Conservation (phyloP, 2,888 invertebrate species). For the Cheilosia soror region DNA sequence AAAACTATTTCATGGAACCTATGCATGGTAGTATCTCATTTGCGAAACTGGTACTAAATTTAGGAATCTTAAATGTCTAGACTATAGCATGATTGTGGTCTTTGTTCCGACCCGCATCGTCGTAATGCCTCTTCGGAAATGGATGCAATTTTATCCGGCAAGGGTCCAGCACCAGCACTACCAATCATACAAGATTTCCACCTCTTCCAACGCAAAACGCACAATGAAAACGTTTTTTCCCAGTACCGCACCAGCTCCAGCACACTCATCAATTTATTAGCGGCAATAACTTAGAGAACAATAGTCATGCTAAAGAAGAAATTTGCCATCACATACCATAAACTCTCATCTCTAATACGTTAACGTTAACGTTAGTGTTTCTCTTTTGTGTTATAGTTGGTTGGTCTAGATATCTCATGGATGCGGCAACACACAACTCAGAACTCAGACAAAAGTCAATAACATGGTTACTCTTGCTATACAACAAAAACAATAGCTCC, state of each 20-base stretch:
- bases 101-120: too few relatives aligned
- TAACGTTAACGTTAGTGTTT: constrained; percentile 53
- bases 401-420: constrained; percentile 37
- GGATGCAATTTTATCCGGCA: too few relatives aligned
- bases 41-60: too few relatives aligned
- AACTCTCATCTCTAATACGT: constrained; percentile 45
- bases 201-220: too few relatives aligned
- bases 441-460: constrained; percentile 60
- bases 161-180: too few relatives aligned
- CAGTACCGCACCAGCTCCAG: constrained; percentile 5
- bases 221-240: too few relatives aligned
- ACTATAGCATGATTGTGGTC: too few relatives aligned
- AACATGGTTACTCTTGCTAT: constrained; percentile 63
- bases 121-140: too few relatives aligned
- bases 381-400: constrained; percentile 8
- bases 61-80: too few relatives aligned
- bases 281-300: constrained; percentile 42
- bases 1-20: too few relatives aligned
- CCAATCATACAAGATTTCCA: too few relatives aligned
- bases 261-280: constrained; percentile 31
- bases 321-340: constrained; percentile 21
- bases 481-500: constrained; percentile 47
- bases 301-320: constrained; percentile 44
- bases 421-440: constrained; percentile 36
- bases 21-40: too few relatives aligned